Percentiles rank a stretch among this genome's conserved stretches.
These are phyloP conservation scores for Heterotis niloticus DNA, from an alignment of 2,113 vertebrate genomes.

Conservation along the genomic window DNA sequence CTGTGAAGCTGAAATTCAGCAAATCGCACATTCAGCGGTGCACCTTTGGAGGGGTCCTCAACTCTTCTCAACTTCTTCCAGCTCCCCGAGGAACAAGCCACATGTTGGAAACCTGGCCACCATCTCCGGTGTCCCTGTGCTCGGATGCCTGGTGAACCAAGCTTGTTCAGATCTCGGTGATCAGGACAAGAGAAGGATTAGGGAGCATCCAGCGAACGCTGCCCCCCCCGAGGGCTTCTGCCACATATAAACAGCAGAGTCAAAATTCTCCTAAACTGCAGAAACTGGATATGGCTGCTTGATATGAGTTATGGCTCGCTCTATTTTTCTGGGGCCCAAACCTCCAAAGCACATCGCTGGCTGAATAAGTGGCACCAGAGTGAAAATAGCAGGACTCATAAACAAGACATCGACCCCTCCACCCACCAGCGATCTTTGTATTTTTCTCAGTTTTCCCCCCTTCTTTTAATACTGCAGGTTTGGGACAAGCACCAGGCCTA, in stretches of 20 bases:
- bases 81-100: slow-evolving; percentile 31
- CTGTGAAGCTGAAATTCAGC: neutral
- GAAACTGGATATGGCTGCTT: slow-evolving; percentile 43
- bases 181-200: slow-evolving; percentile 45
- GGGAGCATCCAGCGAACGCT: slow-evolving; percentile 40
- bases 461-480: neutral
- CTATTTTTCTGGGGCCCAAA: neutral
- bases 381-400: neutral
- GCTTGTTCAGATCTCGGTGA: slow-evolving; percentile 21
- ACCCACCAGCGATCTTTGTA: too few relatives aligned
- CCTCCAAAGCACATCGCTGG: neutral
- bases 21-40: neutral
- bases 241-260: slow-evolving; percentile 26
- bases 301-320: slow-evolving; percentile 25
- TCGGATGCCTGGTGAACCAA: slow-evolving; percentile 35
- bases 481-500: neutral
- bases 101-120: slow-evolving; percentile 30
- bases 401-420: too few relatives aligned
- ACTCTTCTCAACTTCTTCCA: slow-evolving; percentile 21
- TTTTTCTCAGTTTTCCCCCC: neutral
- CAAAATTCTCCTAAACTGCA: neutral
- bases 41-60: neutral
- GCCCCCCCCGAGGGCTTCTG: slow-evolving; percentile 15
- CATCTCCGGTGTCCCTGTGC: slow-evolving; percentile 33
- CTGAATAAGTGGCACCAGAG: neutral